phyloP scores from a whole-genome alignment of 2,888 invertebrate species.

The Strigamia maritima region DNA sequence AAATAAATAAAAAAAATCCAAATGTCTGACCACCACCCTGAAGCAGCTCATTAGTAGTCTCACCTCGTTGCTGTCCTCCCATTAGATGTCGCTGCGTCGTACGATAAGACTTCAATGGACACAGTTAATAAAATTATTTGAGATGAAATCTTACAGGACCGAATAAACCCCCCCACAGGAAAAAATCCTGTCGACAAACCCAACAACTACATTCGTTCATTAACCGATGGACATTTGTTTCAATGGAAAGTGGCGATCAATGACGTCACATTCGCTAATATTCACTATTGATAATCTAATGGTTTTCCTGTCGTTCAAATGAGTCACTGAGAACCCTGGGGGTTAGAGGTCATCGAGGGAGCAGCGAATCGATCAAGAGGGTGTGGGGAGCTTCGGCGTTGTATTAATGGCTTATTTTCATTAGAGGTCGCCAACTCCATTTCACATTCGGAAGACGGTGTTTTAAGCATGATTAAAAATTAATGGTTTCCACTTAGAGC shows the following conservation, averaged over 20 bases:
- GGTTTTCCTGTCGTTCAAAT: conserved; percentile 32
- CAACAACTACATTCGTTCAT: neutral
- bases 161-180: neutral
- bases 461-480: conserved; percentile 36
- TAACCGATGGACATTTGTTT: neutral
- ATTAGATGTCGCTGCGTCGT: conserved; percentile 27
- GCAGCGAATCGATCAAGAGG: conserved; percentile 14
- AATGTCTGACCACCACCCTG: conserved; percentile 17
- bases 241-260: neutral
- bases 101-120: conserved; percentile 25
- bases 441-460: conserved; percentile 34
- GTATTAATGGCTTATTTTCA: conserved; percentile 37
- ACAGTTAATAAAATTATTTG: conserved; percentile 27
- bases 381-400: conserved; percentile 4
- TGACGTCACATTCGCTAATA: conserved; percentile 30
- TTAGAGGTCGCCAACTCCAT: conserved; percentile 29
- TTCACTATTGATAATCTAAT: conserved; percentile 31
- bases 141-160: conserved; percentile 6
- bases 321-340: conserved; percentile 31
- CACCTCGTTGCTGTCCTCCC: conserved; percentile 9
- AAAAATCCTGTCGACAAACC: neutral
- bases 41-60: conserved; percentile 12
- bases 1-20: neutral
- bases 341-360: conserved; percentile 34
- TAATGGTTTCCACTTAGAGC: conserved; percentile 35